Conservation (phyloP, 1,140 invertebrate species). For the Lucilia sericata region DNA sequence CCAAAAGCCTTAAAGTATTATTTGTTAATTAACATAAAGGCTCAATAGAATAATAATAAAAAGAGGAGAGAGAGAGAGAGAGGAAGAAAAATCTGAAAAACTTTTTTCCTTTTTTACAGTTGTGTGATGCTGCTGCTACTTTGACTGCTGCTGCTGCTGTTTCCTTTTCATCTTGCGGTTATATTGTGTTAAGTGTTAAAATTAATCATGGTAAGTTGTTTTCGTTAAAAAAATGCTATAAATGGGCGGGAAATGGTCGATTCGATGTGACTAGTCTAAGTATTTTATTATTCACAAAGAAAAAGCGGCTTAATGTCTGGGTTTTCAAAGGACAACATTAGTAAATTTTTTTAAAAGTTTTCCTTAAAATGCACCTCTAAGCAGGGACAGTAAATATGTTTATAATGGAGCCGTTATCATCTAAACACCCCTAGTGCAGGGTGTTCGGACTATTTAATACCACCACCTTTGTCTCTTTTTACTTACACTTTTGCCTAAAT, state of each 20-base stretch:
- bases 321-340: too few species aligned
- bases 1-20: slow-evolving; percentile 33
- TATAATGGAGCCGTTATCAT: too few species aligned
- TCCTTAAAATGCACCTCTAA: too few species aligned
- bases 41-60: slow-evolving; percentile 30
- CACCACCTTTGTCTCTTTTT: background rate
- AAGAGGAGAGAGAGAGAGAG: background rate
- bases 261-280: too few species aligned
- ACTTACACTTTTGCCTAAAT: background rate
- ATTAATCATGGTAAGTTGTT: slow-evolving; percentile 39
- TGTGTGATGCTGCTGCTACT: too few species aligned
- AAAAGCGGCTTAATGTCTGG: too few species aligned
- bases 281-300: too few species aligned
- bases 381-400: too few species aligned
- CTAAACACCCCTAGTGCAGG: too few species aligned
- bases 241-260: background rate
- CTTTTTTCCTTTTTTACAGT: too few species aligned
- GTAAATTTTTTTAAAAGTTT: too few species aligned
- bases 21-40: slow-evolving; percentile 38
- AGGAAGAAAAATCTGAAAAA: background rate
- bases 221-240: background rate
- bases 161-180: slow-evolving; percentile 16
- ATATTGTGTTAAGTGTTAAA: slow-evolving; percentile 40
- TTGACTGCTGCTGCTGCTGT: background rate
- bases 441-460: too few species aligned